phyloP scores from a whole-genome alignment of 2,888 invertebrate species.

The Stictocephala bisonia region DNA sequence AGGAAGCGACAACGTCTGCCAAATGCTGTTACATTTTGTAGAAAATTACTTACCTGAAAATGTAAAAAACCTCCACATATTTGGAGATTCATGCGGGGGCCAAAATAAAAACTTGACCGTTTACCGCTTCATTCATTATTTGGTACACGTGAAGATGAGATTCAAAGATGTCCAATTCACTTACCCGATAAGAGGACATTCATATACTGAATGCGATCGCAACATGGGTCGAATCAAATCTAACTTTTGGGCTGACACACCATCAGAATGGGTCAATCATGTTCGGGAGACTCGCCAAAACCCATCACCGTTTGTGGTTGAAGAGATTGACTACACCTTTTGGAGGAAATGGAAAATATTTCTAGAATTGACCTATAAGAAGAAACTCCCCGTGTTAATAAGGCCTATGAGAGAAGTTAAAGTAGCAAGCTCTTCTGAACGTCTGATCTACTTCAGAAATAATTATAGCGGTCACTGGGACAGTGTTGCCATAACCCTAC shows the following conservation, averaged over 20 bases:
- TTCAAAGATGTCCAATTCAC: constrained; percentile 30
- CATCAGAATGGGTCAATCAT: constrained; percentile 30
- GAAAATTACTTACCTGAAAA: constrained; percentile 30
- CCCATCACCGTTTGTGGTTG: constrained; percentile 32
- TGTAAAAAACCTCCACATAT: constrained; percentile 32
- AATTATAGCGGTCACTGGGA: too few species aligned
- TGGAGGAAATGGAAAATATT: constrained; percentile 35
- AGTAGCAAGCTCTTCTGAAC: constrained; percentile 12
- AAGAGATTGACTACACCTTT: constrained; percentile 39
- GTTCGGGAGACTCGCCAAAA: constrained; percentile 25
- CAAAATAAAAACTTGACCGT: constrained; percentile 37
- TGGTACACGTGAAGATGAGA: constrained; percentile 21
- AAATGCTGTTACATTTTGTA: constrained; percentile 31
- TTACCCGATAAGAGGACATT: constrained; percentile 34
- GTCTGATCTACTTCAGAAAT: constrained; percentile 37
- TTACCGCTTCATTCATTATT: constrained; percentile 21
- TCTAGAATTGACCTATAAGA: constrained; percentile 25
- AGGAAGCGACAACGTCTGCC: constrained; percentile 23
- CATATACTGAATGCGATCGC: constrained; percentile 33
- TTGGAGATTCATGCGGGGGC: constrained; percentile 38
- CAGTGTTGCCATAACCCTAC: too few species aligned
- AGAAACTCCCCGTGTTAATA: constrained; percentile 22
- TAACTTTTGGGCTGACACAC: constrained; percentile 24
- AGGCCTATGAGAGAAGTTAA: constrained; percentile 41
- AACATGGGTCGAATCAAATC: constrained; percentile 41